phyloP scores from a whole-genome alignment of 2,888 invertebrate genomes.

The Limenitis camilla region DNA sequence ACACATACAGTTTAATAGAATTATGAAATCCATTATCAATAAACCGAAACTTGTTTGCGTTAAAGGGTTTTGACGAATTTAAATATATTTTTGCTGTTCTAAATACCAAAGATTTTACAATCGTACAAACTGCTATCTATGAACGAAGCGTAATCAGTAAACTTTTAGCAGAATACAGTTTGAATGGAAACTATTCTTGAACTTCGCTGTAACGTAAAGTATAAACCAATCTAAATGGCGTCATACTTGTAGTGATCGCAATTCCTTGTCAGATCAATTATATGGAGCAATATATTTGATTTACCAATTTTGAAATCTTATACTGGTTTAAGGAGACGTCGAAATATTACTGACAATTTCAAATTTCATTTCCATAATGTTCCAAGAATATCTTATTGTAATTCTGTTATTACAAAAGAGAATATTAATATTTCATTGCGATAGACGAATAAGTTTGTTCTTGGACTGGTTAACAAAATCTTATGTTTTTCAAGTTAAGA shows the following conservation, averaged over 20 bases:
- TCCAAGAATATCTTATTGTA: constrained; percentile 12
- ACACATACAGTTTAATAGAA: constrained; percentile 12
- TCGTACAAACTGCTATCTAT: too few species aligned
- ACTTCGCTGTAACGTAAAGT: neutral
- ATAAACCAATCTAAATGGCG: constrained; percentile 1
- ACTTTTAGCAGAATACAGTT: neutral
- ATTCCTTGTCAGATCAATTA: constrained; percentile 4
- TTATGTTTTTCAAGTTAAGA: neutral
- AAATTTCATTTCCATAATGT: constrained; percentile 12
- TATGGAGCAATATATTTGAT: neutral
- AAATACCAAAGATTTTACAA: too few species aligned
- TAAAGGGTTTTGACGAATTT: too few species aligned
- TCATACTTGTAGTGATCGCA: constrained; percentile 1
- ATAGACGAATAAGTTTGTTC: neutral
- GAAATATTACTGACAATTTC: constrained; percentile 10
- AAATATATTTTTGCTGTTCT: too few species aligned
- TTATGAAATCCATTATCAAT: constrained; percentile 5
- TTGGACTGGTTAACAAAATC: neutral
- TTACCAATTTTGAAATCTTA: constrained; percentile 3
- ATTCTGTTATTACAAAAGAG: constrained; percentile 8
- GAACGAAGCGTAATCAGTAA: too few species aligned
- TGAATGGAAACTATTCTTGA: neutral
- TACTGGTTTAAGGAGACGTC: constrained; percentile 2
- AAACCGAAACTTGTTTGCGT: too few species aligned
- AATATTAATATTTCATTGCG: neutral